Conservation (phyloP, 2,888 invertebrate species). For the Drosophila dives region DNA sequence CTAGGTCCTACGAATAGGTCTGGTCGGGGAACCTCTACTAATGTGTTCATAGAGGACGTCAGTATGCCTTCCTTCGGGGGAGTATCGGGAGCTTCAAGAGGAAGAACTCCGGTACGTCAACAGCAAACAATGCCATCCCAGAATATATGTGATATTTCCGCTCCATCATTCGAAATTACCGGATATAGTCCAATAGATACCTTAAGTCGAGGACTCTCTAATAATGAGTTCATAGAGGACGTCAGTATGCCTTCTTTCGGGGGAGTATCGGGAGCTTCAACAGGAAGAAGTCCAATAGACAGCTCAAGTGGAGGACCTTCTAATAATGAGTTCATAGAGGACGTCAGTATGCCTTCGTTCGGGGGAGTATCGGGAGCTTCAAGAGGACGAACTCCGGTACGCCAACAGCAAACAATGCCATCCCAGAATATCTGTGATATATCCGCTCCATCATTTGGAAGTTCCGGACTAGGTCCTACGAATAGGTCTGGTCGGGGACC, state of each 20-base stretch:
- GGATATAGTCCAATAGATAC: background rate
- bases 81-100: too few relatives aligned
- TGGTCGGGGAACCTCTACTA: too few relatives aligned
- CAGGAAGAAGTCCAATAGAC: too few relatives aligned
- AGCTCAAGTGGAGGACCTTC: too few relatives aligned
- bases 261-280: background rate
- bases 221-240: background rate
- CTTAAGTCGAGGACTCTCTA: fast-evolving
- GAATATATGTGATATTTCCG: background rate
- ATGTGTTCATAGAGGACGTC: too few relatives aligned
- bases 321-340: too few relatives aligned
- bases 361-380: too few relatives aligned
- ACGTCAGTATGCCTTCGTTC: too few relatives aligned
- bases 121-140: background rate
- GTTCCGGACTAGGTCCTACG: background rate
- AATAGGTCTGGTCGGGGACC: background rate
- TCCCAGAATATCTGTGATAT: slow-evolving; percentile 13
- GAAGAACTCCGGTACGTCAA: background rate
- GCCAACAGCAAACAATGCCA: background rate
- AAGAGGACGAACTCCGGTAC: background rate
- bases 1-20: too few relatives aligned
- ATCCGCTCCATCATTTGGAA: slow-evolving; percentile 1
- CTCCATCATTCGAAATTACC: background rate
- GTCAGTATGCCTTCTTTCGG: background rate
- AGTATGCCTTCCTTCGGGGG: too few relatives aligned